Evolutionary conservation across 2,888 invertebrate genomes (phyloP), one percentile per base, ranked within the genome.

Genomic region (Habrosyne pyritoides): DNA sequence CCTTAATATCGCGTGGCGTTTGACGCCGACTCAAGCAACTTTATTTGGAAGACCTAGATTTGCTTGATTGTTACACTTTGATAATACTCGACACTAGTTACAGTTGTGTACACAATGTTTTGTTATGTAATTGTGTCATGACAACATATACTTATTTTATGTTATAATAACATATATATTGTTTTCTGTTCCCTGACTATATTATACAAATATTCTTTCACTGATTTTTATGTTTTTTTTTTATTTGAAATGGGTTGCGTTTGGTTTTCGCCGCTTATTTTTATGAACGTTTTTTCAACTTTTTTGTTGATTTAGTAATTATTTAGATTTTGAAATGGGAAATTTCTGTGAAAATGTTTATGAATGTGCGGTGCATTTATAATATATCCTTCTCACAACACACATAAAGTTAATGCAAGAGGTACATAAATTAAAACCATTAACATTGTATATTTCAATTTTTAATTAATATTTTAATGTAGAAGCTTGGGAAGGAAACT

Each of bases 21-120:
- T 70, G 71, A 65, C 57, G 61, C 61, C 49, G 54, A 54, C 54
- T 53, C 60, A 68, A 64, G 64, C 58, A 61, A 47, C 52, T 63
- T 56, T 71, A 62, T 71, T 71, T 70, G 59, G 55, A 48, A 55
- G 61, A 61, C 61, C 66, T 57, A 71, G 63, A 62, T 63, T 49
- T 21, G 4, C 21, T 24, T 49, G 26, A n/a, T 14, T 49, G 48
- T 49, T 30, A 49, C 10, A 24, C 26, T 50, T 18, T 48, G 24
- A 14, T 48, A 1, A n/a, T 12, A 18, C 24, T 24, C 24, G 7
- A 24, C 24, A 24, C 24, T 24, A n/a, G n/a, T n/a, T n/a, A n/a
- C n/a, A 33, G n/a, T 42, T 42, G 42, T 42, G 2, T 42, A 18
- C 12, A 36, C 4, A 36, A 14, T 33, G 10, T 7, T 12, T 12